Evolutionary conservation across 2,888 invertebrate genomes (phyloP).

Genomic region (Napeogenes inachia): DNA sequence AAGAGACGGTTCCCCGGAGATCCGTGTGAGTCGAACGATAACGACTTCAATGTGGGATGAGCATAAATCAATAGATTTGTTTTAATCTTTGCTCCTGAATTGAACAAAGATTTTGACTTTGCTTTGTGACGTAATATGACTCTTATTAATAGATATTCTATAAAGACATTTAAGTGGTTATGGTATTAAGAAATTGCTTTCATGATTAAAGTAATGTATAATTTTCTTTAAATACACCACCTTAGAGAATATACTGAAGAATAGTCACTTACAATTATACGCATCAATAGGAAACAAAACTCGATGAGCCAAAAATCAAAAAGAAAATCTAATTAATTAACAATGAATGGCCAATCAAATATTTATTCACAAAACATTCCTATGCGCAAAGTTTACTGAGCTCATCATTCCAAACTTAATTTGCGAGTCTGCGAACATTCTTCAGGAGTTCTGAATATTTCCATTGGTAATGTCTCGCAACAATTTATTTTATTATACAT

Average conservation of each 20-base stretch:
- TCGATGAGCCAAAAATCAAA: background rate
- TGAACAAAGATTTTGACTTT: constrained; percentile 2
- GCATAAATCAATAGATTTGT: constrained; percentile 26
- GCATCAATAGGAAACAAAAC: background rate
- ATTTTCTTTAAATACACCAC: no score
- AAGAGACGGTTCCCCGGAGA: constrained; percentile 10
- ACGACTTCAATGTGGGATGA: constrained; percentile 18
- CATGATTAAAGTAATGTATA: no score
- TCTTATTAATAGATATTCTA: background rate
- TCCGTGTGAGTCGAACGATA: constrained; percentile 22
- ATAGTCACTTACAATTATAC: background rate
- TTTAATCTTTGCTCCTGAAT: constrained; percentile 15
- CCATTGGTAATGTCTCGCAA: background rate
- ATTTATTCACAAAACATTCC: constrained; percentile 43
- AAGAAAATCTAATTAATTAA: constrained; percentile 25
- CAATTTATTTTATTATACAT: background rate
- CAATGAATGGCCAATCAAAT: constrained; percentile 44
- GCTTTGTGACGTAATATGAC: background rate
- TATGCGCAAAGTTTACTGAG: constrained; percentile 31
- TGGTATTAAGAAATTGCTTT: no score
- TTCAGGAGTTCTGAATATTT: constrained; percentile 13
- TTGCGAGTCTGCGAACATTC: constrained; percentile 19
- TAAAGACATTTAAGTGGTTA: background rate
- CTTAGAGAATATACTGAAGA: no score
- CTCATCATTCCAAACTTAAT: constrained; percentile 16